phyloP scores from a whole-genome alignment of 2,888 invertebrate species.

The Idaea dimidiata region DNA sequence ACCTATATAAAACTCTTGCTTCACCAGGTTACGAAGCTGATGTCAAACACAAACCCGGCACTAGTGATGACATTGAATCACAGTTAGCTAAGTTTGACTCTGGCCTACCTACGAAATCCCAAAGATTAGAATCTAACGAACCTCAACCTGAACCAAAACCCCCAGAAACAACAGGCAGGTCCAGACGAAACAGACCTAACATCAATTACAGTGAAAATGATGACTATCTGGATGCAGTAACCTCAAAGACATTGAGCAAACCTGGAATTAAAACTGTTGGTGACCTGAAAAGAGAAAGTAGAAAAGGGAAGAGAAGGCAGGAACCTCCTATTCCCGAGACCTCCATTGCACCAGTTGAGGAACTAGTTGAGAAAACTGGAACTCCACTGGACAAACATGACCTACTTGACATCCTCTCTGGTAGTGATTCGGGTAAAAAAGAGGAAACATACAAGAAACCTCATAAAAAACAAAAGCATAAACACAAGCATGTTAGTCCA shows the following conservation, averaged over 20 bases:
- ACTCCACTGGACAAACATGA: constrained; percentile 55
- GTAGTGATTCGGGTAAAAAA: constrained; percentile 48
- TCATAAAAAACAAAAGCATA: constrained; percentile 58
- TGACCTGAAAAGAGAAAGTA: constrained; percentile 68
- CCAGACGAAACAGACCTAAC: constrained; percentile 72
- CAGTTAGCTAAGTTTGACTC: constrained; percentile 64
- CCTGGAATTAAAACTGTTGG: constrained; percentile 60
- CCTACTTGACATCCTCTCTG: constrained; percentile 61
- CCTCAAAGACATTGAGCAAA: constrained; percentile 62
- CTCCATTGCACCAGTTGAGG: constrained; percentile 27
- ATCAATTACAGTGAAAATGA: constrained; percentile 81
- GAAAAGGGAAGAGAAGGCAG: constrained; percentile 62
- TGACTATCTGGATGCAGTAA: constrained; percentile 73
- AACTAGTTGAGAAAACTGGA: constrained; percentile 44
- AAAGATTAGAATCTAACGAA: constrained; percentile 61
- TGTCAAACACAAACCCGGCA: constrained; percentile 43
- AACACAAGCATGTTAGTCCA: constrained; percentile 59
- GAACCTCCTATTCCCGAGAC: constrained; percentile 47
- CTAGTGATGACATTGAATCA: constrained; percentile 62
- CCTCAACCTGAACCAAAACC: constrained; percentile 68
- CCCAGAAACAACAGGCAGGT: constrained; percentile 64
- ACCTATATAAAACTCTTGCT: constrained; percentile 75
- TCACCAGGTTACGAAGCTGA: constrained; percentile 64
- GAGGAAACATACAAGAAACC: constrained; percentile 53
- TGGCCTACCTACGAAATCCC: constrained; percentile 47